phyloP scores from a whole-genome alignment of 2,113 vertebrate species.

The Solenodon paradoxus region DNA sequence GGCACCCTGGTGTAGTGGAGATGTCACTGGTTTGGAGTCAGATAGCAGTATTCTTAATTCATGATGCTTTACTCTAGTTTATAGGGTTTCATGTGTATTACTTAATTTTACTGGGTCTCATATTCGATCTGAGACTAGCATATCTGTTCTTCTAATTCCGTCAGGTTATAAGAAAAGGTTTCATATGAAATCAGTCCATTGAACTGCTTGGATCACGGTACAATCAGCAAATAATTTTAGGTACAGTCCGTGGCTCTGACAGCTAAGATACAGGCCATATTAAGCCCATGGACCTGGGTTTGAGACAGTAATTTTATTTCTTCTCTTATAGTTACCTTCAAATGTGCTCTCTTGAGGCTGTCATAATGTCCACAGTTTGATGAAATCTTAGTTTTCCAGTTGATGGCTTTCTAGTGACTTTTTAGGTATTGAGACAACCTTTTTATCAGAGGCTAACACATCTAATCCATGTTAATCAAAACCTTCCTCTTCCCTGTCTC shows the following conservation, averaged over 20 bases:
- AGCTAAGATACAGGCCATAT: no score
- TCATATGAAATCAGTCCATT: rapidly evolving
- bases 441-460: not conserved
- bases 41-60: not conserved
- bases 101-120: not conserved
- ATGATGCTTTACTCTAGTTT: no score
- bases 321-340: not conserved
- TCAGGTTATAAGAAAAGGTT: not conserved
- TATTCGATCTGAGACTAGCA: rapidly evolving
- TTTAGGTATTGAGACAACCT: not conserved
- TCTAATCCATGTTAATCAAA: not conserved
- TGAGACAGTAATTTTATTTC: no score
- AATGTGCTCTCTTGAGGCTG: not conserved
- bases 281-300: no score
- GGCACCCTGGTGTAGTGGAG: no score
- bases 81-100: no score
- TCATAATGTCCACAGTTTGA: not conserved
- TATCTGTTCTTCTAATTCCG: not conserved
- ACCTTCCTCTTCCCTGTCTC: not conserved
- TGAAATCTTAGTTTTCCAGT: not conserved
- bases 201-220: not conserved
- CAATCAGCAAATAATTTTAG: not conserved
- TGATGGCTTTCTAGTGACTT: not conserved
- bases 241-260: no score
- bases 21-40: not conserved